These are phyloP conservation scores for Hippasteria phrygiana DNA, from an alignment of 53 echinoderm and acorn worm species.

Conservation along the genomic window DNA sequence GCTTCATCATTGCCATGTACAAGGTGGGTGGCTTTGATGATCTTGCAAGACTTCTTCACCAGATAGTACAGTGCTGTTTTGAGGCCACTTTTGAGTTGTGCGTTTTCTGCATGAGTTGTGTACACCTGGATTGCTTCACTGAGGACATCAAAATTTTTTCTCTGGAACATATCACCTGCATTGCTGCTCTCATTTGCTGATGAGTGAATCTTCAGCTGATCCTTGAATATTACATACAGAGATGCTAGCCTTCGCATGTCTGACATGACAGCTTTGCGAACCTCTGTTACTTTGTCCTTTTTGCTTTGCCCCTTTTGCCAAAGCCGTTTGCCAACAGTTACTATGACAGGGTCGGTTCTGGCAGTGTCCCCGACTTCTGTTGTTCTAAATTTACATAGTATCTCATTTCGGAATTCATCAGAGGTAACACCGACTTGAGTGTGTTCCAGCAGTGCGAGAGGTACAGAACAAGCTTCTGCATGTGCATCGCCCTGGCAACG, in stretches of 20 bases:
- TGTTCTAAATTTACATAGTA: conserved; percentile 40
- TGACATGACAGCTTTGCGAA: conserved; percentile 77
- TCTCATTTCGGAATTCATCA: conserved; percentile 40
- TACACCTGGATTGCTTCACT: conserved; percentile 63
- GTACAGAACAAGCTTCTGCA: conserved; percentile 63
- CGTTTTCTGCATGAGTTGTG: conserved; percentile 53
- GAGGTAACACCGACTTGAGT: background rate
- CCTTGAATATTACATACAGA: conserved; percentile 64
- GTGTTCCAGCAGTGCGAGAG: conserved; percentile 22
- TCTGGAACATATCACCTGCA: conserved; percentile 70
- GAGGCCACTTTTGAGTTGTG: conserved; percentile 65
- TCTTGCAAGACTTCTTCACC: conserved; percentile 68
- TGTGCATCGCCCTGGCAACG: conserved; percentile 57
- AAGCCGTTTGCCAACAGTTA: conserved; percentile 66
- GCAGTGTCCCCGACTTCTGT: conserved; percentile 58
- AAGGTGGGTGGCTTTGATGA: conserved; percentile 72
- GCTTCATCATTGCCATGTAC: conserved; percentile 47
- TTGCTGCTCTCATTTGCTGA: conserved; percentile 34
- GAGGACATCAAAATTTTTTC: conserved; percentile 68
- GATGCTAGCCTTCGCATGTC: conserved; percentile 71
- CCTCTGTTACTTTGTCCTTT: conserved; percentile 63
- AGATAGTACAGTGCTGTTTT: conserved; percentile 75
- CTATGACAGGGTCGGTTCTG: conserved; percentile 62
- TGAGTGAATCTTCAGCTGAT: conserved; percentile 54
- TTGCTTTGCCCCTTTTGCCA: conserved; percentile 70